Evolutionary conservation across 2,888 invertebrate genomes (phyloP).

Genomic region (Neoascia interrupta): DNA sequence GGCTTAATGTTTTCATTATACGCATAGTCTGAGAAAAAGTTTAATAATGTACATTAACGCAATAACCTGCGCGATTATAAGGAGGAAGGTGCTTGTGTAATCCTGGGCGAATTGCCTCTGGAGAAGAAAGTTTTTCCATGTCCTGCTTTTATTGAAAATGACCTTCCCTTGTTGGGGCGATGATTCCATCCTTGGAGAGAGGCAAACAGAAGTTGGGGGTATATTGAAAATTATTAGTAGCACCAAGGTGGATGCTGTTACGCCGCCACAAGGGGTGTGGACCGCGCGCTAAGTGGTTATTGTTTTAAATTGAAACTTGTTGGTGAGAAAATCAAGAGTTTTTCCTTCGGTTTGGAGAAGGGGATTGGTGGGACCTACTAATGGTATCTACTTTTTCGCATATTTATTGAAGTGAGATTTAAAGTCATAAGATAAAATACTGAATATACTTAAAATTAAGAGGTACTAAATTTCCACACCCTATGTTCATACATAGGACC

Average conservation of each 20-base stretch:
- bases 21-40: conserved; percentile 42
- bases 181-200: conserved; percentile 22
- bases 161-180: conserved; percentile 52
- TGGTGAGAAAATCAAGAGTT: no score
- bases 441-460: no score
- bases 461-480: no score
- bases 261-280: conserved; percentile 29
- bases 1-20: conserved; percentile 54
- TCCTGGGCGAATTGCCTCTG: conserved; percentile 64
- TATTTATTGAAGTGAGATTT: no score
- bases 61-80: conserved; percentile 69
- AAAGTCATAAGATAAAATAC: no score
- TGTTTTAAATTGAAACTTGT: conserved; percentile 48
- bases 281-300: conserved; percentile 51
- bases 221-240: conserved; percentile 57
- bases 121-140: conserved; percentile 66
- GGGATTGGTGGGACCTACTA: no score
- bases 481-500: no score
- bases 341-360: no score
- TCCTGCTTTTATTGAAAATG: conserved; percentile 62
- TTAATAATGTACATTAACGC: conserved; percentile 69
- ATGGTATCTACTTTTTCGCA: no score
- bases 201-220: conserved; percentile 50
- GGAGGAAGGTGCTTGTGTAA: conserved; percentile 67
- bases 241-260: conserved; percentile 47